Percentiles rank a stretch among this genome's conserved stretches.
Evolutionary conservation across 1,140 invertebrate species (phyloP).

Genomic region (Mamestra configurata): DNA sequence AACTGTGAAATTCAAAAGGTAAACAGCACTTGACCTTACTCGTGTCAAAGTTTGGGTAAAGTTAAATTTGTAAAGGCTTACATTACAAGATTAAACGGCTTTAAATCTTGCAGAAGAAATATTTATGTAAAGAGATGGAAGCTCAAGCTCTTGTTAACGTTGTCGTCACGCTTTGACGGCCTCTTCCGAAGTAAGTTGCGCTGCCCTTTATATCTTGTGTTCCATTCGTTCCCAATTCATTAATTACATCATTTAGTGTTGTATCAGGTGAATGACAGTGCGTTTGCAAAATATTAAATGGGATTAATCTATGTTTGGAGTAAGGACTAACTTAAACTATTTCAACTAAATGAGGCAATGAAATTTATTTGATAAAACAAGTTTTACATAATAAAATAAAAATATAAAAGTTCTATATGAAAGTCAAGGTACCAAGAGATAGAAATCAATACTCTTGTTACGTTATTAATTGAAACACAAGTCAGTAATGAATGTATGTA

Average conservation of each 20-base stretch:
- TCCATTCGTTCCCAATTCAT: neutral
- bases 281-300: too few relatives aligned
- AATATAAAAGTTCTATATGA: too few relatives aligned
- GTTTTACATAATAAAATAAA: too few relatives aligned
- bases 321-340: too few relatives aligned
- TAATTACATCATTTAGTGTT: neutral
- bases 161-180: constrained; percentile 14
- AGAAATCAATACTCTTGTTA: too few relatives aligned
- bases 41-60: constrained; percentile 37
- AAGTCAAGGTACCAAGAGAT: too few relatives aligned
- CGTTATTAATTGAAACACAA: too few relatives aligned
- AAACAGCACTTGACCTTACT: constrained; percentile 43
- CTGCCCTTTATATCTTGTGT: neutral
- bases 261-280: too few relatives aligned
- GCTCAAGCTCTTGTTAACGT: constrained; percentile 11
- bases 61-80: constrained; percentile 46
- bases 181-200: neutral
- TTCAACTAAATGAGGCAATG: too few relatives aligned
- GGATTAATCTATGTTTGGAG: too few relatives aligned
- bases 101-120: constrained; percentile 39
- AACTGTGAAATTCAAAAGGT: constrained; percentile 36
- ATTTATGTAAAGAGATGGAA: constrained; percentile 34
- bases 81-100: constrained; percentile 42
- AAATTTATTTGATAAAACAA: too few relatives aligned
- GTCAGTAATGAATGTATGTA: too few relatives aligned